A percentile compares a stretch with the other conserved stretches of the same genome.
phyloP scores from a whole-genome alignment of 2,113 vertebrate species.

The Thunnus thynnus region DNA sequence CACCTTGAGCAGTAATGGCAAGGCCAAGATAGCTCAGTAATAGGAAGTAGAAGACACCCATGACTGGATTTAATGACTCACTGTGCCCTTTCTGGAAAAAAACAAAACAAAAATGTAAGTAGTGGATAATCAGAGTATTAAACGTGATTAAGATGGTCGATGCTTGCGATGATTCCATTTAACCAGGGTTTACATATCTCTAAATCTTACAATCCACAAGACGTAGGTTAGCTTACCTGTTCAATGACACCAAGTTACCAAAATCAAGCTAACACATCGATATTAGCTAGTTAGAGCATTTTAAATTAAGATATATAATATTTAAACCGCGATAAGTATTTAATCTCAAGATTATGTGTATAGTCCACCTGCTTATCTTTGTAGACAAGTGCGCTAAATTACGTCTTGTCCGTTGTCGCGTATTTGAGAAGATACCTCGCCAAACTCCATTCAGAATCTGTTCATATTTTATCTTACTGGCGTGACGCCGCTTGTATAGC shows the following conservation, averaged over 20 bases:
- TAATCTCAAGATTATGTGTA: too few relatives aligned
- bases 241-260: too few relatives aligned
- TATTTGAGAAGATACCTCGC: background rate
- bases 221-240: too few relatives aligned
- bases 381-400: too few relatives aligned
- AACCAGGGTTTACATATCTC: background rate
- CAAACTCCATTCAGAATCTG: background rate
- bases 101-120: background rate
- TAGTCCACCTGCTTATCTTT: background rate
- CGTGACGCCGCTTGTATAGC: background rate
- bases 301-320: too few relatives aligned
- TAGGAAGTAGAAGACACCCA: constrained; percentile 12
- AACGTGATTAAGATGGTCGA: rapidly evolving
- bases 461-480: background rate
- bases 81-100: background rate
- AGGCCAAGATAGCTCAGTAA: constrained; percentile 33
- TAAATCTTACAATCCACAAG: too few relatives aligned
- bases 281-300: too few relatives aligned
- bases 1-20: constrained; percentile 42
- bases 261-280: too few relatives aligned
- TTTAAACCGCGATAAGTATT: too few relatives aligned
- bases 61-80: constrained; percentile 9
- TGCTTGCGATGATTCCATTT: background rate
- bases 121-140: background rate
- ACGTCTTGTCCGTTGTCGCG: background rate